Conservation (phyloP, 2,113 vertebrate genomes). For the Lates calcarifer region DNA sequence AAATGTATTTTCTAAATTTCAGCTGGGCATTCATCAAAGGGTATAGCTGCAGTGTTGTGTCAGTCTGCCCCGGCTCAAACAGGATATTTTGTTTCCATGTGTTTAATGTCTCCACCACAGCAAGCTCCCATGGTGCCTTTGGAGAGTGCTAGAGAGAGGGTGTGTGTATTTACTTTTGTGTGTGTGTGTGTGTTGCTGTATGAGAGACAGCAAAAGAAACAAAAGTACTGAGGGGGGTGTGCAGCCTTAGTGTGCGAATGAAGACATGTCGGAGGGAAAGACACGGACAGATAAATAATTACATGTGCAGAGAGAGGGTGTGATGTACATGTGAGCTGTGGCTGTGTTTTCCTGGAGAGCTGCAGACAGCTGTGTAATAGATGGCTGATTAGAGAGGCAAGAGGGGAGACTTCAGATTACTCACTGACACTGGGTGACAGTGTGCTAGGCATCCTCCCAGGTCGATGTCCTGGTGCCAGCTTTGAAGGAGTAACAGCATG, state of each 20-base stretch:
- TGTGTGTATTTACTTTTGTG: conserved; percentile 22
- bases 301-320: not conserved
- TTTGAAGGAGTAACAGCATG: conserved; percentile 21
- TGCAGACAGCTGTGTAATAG: conserved; percentile 52
- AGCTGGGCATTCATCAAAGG: conserved; percentile 39
- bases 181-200: not conserved
- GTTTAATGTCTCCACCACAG: conserved; percentile 52
- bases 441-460: conserved; percentile 30
- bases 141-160: conserved; percentile 10
- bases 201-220: conserved; percentile 35
- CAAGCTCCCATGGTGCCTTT: conserved; percentile 39
- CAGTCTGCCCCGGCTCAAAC: conserved; percentile 32
- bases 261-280: not conserved
- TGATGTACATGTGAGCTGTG: conserved; percentile 30
- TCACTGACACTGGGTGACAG: conserved; percentile 55
- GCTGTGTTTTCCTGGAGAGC: conserved; percentile 49
- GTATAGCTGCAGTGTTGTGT: conserved; percentile 14
- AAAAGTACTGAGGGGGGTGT: conserved; percentile 8
- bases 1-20: conserved; percentile 29
- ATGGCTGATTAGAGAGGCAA: conserved; percentile 57
- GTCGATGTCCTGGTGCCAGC: conserved; percentile 30
- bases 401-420: conserved; percentile 54
- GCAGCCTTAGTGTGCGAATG: conserved; percentile 18
- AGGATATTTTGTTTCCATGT: conserved; percentile 43
- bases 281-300: conserved; percentile 24